Evolutionary conservation across 2,888 invertebrate species (phyloP).

Genomic region (Harpalus rufipes): DNA sequence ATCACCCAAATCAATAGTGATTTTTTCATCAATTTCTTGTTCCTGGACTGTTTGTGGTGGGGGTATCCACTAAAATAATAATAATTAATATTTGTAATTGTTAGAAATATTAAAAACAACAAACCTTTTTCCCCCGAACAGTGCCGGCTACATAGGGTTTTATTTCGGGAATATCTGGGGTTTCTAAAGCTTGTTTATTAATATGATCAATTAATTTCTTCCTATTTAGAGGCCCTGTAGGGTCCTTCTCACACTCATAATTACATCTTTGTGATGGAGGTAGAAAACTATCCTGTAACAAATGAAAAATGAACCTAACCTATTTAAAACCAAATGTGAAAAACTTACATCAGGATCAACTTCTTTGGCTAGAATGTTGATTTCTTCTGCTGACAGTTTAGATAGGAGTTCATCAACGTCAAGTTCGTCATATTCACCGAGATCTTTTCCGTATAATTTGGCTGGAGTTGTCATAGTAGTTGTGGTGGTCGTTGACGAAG

Average conservation of each 20-base stretch:
- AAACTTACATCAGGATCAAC: constrained; percentile 98
- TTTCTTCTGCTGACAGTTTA: constrained; percentile 96
- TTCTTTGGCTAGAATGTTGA: constrained; percentile 98
- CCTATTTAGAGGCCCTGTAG: constrained; percentile 97
- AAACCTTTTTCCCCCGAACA: constrained; percentile 93
- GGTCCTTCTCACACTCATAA: constrained; percentile 96
- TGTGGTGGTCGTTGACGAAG: constrained; percentile 92
- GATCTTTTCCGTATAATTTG: constrained; percentile 93
- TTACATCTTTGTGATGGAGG: constrained; percentile 97
- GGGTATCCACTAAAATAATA: constrained; percentile 86
- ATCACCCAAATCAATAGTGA: constrained; percentile 94
- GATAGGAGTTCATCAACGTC: constrained; percentile 97
- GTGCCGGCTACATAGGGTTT: constrained; percentile 96
- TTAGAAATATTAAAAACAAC: constrained; percentile 68
- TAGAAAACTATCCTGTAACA: constrained; percentile 93
- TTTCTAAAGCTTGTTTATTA: constrained; percentile 98
- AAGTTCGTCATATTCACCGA: constrained; percentile 94
- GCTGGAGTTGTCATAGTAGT: constrained; percentile 94
- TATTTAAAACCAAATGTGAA: constrained; percentile 47
- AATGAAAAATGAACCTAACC: constrained; percentile 40
- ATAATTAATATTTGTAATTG: constrained; percentile 61
- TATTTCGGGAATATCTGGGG: constrained; percentile 97
- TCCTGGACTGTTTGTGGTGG: constrained; percentile 86
- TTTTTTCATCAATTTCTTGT: constrained; percentile 93
- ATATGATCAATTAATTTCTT: constrained; percentile 97